These are phyloP conservation scores for Beris morrisii DNA, from an alignment of 2,888 invertebrate species.

Conservation along the genomic window DNA sequence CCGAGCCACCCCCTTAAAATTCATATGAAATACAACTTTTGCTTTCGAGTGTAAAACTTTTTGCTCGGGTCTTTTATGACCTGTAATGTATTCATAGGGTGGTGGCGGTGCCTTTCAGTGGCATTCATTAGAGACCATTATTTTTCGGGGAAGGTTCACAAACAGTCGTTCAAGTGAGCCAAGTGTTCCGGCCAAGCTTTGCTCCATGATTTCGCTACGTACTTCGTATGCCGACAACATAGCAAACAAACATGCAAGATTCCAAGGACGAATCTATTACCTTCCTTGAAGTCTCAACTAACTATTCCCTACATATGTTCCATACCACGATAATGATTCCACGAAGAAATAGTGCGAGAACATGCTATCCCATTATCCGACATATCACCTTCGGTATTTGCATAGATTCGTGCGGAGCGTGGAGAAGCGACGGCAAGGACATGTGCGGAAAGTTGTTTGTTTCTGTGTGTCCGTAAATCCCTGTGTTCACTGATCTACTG, in stretches of 20 bases:
- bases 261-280: constrained; percentile 24
- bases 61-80: background rate
- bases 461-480: constrained; percentile 7
- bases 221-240: constrained; percentile 10
- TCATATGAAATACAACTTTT: no score
- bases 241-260: constrained; percentile 25
- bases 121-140: constrained; percentile 38
- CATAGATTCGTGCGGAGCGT: no score
- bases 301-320: constrained; percentile 7
- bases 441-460: no score
- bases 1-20: no score
- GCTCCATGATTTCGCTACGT: background rate
- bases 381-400: background rate
- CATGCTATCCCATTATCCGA: constrained; percentile 23
- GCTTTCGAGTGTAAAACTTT: constrained; percentile 17
- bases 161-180: constrained; percentile 24
- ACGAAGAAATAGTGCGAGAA: constrained; percentile 29
- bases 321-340: constrained; percentile 8
- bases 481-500: constrained; percentile 31
- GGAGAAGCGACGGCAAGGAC: no score
- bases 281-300: background rate
- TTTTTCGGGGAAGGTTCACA: constrained; percentile 7
- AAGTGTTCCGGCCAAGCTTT: constrained; percentile 24
- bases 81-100: constrained; percentile 37
- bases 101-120: constrained; percentile 33